Evolutionary conservation across 2,113 vertebrate species (phyloP).

Genomic region (Spermophilus dauricus): DNA sequence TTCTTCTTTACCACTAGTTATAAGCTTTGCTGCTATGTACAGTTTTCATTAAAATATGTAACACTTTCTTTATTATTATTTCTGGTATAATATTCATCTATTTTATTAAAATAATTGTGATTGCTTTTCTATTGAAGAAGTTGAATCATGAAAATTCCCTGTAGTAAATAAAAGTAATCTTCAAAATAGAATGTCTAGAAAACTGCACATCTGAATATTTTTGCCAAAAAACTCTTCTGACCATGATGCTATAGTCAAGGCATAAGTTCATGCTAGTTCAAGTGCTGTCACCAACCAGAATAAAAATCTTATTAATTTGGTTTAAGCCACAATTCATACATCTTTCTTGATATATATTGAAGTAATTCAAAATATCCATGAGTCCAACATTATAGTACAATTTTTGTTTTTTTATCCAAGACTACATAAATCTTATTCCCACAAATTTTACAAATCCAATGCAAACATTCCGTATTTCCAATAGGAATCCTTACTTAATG

Average conservation of each 20-base stretch:
- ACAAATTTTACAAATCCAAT: no score
- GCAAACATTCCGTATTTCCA: not conserved
- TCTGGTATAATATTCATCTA: not conserved
- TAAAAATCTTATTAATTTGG: slow-evolving; percentile 71
- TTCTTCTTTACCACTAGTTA: not conserved
- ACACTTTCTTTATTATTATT: slow-evolving; percentile 18
- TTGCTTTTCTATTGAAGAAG: slow-evolving; percentile 31
- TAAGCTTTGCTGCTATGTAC: not conserved
- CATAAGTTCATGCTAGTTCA: slow-evolving; percentile 60
- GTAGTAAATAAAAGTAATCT: slow-evolving; percentile 38
- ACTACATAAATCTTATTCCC: not conserved
- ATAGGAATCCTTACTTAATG: not conserved
- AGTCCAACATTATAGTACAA: not conserved
- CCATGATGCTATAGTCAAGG: not conserved
- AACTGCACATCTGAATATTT: slow-evolving; percentile 52
- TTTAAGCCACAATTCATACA: slow-evolving; percentile 66
- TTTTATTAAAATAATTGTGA: slow-evolving; percentile 41
- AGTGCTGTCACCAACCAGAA: slow-evolving; percentile 55
- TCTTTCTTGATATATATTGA: slow-evolving; percentile 67
- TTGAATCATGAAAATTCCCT: not conserved
- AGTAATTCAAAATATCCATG: not conserved
- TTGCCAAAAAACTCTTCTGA: slow-evolving; percentile 63
- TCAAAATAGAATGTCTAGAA: not conserved
- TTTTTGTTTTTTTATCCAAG: slow-evolving; percentile 47
- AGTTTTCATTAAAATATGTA: slow-evolving; percentile 51